Conservation (phyloP, 2,797 vertebrate species). For the Enteromius anoplus region DNA sequence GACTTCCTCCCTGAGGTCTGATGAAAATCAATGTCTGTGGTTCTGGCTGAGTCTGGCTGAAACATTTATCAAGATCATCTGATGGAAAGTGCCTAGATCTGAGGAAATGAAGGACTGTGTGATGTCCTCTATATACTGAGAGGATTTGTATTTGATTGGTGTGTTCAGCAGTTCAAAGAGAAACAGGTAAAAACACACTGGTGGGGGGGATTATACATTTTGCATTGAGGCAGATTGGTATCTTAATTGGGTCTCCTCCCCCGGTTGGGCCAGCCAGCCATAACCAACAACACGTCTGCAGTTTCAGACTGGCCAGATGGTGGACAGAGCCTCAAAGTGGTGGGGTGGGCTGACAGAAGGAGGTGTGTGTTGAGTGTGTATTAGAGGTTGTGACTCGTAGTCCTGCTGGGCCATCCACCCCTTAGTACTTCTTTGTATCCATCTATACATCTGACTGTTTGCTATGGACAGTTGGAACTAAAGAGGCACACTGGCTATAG, state of each 20-base stretch:
- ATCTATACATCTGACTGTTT: conserved; percentile 33
- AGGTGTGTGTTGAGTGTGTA: conserved; percentile 30
- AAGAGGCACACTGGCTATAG: conserved; percentile 29
- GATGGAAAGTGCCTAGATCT: conserved; percentile 20
- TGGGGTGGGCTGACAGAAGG: neutral
- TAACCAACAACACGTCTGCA: conserved; percentile 33
- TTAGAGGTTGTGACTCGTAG: conserved; percentile 29
- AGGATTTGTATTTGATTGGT: conserved; percentile 34
- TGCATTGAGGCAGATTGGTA: conserved; percentile 56
- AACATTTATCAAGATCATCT: conserved; percentile 42
- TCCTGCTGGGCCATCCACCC: conserved; percentile 28
- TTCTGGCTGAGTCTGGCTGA: conserved; percentile 2
- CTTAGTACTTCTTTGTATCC: neutral
- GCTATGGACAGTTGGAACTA: conserved; percentile 24
- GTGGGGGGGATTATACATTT: conserved; percentile 49
- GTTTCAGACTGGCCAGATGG: conserved; percentile 53
- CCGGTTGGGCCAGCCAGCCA: conserved; percentile 32
- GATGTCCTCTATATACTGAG: neutral
- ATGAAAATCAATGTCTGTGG: conserved; percentile 35
- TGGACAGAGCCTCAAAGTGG: conserved; percentile 6
- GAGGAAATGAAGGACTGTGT: conserved; percentile 46
- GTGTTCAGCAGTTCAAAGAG: neutral
- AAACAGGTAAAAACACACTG: conserved; percentile 12
- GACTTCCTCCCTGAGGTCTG: conserved; percentile 31
- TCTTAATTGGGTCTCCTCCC: conserved; percentile 49